phyloP scores from a whole-genome alignment of 2,113 vertebrate species.

The Erythrocercus mccallii region DNA sequence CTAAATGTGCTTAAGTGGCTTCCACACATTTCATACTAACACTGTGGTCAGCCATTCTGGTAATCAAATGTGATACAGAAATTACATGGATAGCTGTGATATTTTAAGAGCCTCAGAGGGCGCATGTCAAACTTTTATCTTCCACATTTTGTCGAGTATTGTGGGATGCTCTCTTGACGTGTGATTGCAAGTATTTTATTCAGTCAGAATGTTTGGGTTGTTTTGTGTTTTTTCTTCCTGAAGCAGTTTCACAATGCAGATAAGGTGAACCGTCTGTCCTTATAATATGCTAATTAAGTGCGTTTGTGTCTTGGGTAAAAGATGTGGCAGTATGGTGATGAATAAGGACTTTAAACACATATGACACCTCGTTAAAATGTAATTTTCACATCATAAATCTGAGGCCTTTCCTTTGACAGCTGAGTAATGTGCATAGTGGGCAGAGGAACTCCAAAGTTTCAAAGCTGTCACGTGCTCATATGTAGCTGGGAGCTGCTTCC shows the following conservation, averaged over 20 bases:
- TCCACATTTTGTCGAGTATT: not conserved
- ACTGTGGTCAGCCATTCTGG: not conserved
- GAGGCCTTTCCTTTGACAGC: conserved; percentile 68
- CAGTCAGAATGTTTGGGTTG: not conserved
- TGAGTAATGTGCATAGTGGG: conserved; percentile 69
- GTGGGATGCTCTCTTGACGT: not conserved
- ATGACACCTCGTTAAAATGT: conserved; percentile 80
- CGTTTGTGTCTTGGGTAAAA: conserved; percentile 63
- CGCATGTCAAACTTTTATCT: not conserved
- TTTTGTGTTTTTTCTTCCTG: not conserved
- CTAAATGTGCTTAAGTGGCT: not conserved
- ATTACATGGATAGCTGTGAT: not conserved
- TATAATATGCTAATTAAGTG: conserved; percentile 74
- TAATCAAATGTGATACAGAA: not conserved
- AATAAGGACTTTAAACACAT: conserved; percentile 79
- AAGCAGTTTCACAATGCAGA: conserved; percentile 54
- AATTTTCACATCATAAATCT: conserved; percentile 78
- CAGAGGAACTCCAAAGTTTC: conserved; percentile 57
- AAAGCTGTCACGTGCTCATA: conserved; percentile 26
- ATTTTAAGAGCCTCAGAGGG: not conserved
- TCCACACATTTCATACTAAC: not conserved
- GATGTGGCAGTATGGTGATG: conserved; percentile 66
- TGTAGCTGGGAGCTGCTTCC: conserved; percentile 9
- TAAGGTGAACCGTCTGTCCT: conserved; percentile 69
- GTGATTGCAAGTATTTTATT: not conserved